Evolutionary conservation across 2,113 vertebrate species (phyloP).

Genomic region (Campylomormyrus tamandua): DNA sequence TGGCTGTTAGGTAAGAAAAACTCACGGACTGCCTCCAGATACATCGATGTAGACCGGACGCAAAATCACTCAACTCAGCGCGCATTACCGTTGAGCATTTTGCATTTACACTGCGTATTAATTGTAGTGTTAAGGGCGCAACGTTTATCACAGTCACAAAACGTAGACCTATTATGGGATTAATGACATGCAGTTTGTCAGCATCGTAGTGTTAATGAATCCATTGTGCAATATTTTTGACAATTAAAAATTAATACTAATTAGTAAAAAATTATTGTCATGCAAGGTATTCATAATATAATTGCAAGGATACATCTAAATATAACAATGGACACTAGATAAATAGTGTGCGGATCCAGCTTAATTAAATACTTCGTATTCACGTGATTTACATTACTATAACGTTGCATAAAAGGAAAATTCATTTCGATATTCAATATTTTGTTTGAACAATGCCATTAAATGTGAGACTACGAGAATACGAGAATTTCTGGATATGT

Average conservation of each 20-base stretch:
- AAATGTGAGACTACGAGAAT: not conserved
- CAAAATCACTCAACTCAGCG: not conserved
- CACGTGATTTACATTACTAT: not conserved
- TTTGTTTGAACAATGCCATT: not conserved
- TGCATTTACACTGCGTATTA: not conserved
- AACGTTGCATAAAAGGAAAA: not conserved
- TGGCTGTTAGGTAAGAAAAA: not conserved
- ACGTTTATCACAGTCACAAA: not conserved
- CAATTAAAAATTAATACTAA: not conserved
- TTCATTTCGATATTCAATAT: not conserved
- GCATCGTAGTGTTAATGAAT: not conserved
- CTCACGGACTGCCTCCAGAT: not conserved
- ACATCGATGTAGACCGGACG: not conserved
- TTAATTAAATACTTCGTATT: not conserved
- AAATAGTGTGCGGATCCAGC: not conserved
- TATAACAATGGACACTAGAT: not conserved
- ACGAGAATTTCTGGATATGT: not conserved
- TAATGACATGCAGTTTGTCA: constrained; percentile 1
- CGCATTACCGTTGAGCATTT: not conserved
- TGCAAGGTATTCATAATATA: not conserved
- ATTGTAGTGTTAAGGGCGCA: not conserved
- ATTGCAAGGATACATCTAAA: not conserved
- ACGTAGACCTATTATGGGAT: not conserved
- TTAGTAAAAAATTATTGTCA: not conserved
- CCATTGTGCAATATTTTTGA: not conserved